Evolutionary conservation across 2,888 invertebrate genomes (phyloP).

Genomic region (Callyntrura sp.): DNA sequence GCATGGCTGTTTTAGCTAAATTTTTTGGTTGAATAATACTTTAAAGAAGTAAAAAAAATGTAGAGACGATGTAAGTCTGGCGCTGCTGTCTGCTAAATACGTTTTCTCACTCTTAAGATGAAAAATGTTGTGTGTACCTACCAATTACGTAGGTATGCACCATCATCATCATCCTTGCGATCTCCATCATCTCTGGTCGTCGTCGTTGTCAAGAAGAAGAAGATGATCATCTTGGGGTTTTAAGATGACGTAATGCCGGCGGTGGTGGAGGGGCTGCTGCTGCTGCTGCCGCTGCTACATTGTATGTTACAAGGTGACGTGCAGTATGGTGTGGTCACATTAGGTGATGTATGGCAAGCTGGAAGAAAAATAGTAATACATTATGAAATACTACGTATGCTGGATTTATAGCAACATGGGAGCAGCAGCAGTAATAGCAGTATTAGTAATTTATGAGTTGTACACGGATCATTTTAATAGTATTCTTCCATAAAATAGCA

Average conservation of each 20-base stretch:
- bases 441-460: no score
- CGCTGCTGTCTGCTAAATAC: constrained; percentile 32
- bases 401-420: neutral
- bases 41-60: neutral
- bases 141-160: constrained; percentile 48
- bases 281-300: no score
- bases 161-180: neutral
- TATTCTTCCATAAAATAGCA: neutral
- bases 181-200: no score
- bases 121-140: constrained; percentile 46
- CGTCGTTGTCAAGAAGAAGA: no score
- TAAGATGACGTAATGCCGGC: constrained; percentile 44
- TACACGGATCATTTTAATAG: no score
- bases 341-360: constrained; percentile 42
- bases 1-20: neutral
- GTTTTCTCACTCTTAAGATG: constrained; percentile 17
- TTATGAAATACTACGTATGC: no score
- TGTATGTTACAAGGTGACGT: no score
- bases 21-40: constrained; percentile 24
- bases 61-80: neutral
- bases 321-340: neutral
- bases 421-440: no score
- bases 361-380: neutral
- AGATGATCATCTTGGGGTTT: constrained; percentile 31
- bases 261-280: no score